A percentile compares a stretch with the other conserved stretches of the same genome.
phyloP scores from a whole-genome alignment of 2,113 vertebrate species.

The Lampris incognitus region DNA sequence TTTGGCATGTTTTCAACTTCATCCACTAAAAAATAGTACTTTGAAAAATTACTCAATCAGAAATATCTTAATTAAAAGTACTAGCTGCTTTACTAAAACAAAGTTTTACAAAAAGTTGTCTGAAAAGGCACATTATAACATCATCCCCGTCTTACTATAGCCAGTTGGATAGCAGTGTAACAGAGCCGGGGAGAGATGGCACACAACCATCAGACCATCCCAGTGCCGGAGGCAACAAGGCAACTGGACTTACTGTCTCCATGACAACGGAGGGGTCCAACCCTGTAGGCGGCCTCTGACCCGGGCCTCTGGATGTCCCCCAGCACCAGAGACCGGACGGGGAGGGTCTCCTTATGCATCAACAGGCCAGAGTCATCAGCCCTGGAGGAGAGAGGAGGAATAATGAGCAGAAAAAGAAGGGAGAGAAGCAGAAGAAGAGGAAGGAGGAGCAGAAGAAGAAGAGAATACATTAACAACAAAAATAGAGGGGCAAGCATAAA shows the following conservation, averaged over 20 bases:
- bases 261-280: slow-evolving; percentile 90
- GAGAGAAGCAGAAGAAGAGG: neutral
- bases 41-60: neutral
- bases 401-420: slow-evolving; percentile 73
- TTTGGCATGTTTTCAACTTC: too few relatives aligned
- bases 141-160: too few relatives aligned
- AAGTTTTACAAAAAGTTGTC: too few relatives aligned
- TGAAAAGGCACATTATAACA: too few relatives aligned
- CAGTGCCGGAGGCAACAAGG: neutral
- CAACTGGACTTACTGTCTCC: slow-evolving; percentile 91
- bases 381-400: slow-evolving; percentile 74
- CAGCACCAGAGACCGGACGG: slow-evolving; percentile 88
- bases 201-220: neutral
- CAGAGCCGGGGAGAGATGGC: too few relatives aligned
- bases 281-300: slow-evolving; percentile 90
- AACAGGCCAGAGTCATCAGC: slow-evolving; percentile 90
- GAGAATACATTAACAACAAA: neutral
- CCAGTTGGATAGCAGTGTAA: too few relatives aligned
- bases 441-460: neutral
- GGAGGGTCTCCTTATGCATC: slow-evolving; percentile 90
- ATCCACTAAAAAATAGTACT: neutral
- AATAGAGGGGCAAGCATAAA: too few relatives aligned
- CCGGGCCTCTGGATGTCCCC: slow-evolving; percentile 87
- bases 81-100: slow-evolving; percentile 54
- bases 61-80: neutral